Evolutionary conservation across 2,113 vertebrate species (phyloP).

Genomic region (Pampusana beccarii): DNA sequence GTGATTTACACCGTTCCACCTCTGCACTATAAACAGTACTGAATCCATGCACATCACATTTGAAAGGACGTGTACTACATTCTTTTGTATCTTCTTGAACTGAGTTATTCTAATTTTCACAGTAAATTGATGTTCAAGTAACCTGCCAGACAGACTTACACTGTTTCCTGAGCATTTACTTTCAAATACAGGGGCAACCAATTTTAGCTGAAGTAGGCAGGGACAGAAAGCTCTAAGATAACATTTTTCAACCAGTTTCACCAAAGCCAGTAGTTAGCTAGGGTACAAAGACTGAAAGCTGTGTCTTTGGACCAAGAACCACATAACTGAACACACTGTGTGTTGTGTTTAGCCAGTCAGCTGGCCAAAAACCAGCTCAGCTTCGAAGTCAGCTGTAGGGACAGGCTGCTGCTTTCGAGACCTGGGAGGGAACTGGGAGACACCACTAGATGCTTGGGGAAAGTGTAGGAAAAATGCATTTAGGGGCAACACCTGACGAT

Average conservation of each 20-base stretch:
- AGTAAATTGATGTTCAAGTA: background rate
- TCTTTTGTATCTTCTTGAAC: background rate
- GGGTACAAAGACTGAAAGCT: accelerated
- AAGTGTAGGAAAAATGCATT: background rate
- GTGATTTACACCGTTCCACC: background rate
- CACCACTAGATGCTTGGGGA: too few species aligned
- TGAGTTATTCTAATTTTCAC: background rate
- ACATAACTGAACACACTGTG: background rate
- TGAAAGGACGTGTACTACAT: background rate
- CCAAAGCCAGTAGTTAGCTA: background rate
- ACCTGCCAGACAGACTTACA: background rate
- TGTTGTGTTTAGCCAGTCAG: background rate
- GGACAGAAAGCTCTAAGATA: background rate
- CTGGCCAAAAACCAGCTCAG: background rate
- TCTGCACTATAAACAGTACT: background rate
- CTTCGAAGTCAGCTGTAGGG: background rate
- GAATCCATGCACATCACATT: accelerated
- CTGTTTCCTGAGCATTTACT: background rate
- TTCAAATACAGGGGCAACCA: background rate
- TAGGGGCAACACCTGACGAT: background rate
- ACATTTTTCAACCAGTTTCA: background rate
- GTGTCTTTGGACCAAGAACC: background rate
- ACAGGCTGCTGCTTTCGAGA: background rate
- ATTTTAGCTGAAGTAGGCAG: background rate
- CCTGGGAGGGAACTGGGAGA: background rate